Conservation (phyloP, 2,113 vertebrate species). For the Myiopsitta monachus region DNA sequence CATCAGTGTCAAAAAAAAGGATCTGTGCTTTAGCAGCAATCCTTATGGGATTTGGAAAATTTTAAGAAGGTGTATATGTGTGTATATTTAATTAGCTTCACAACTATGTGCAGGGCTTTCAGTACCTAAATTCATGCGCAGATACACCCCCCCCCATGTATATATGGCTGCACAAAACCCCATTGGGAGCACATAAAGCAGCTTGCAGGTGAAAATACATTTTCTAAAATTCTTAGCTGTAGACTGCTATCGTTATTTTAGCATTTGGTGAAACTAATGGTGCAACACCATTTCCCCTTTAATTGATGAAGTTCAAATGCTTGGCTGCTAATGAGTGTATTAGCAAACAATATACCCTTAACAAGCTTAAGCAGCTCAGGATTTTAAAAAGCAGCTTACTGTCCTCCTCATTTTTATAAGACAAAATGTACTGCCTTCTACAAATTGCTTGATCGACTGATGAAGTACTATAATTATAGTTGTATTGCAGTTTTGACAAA, state of each 20-base stretch:
- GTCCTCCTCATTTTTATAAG: slow-evolving; percentile 73
- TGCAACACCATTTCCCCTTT: slow-evolving; percentile 69
- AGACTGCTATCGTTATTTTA: slow-evolving; percentile 58
- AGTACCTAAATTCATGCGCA: not conserved
- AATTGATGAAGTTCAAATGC: slow-evolving; percentile 79
- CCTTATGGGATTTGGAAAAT: slow-evolving; percentile 26
- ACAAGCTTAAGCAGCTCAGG: slow-evolving; percentile 76
- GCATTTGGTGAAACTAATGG: slow-evolving; percentile 68
- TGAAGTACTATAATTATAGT: slow-evolving; percentile 72
- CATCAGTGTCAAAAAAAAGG: not conserved
- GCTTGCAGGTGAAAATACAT: slow-evolving; percentile 35
- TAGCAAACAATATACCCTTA: slow-evolving; percentile 77
- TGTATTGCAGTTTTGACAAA: slow-evolving; percentile 68
- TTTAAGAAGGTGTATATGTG: slow-evolving; percentile 45
- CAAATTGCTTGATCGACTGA: slow-evolving; percentile 72
- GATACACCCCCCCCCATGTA: not conserved
- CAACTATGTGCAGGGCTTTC: slow-evolving; percentile 25
- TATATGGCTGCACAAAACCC: not conserved
- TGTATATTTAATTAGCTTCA: slow-evolving; percentile 36
- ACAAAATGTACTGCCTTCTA: slow-evolving; percentile 72
- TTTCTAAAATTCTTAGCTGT: slow-evolving; percentile 38
- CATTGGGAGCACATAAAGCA: not conserved
- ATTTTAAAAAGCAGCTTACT: slow-evolving; percentile 76
- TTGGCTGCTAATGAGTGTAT: slow-evolving; percentile 78
- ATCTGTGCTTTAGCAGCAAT: not conserved